These are phyloP conservation scores for Mya arenaria DNA, from an alignment of 1,140 invertebrate species.

Conservation along the genomic window DNA sequence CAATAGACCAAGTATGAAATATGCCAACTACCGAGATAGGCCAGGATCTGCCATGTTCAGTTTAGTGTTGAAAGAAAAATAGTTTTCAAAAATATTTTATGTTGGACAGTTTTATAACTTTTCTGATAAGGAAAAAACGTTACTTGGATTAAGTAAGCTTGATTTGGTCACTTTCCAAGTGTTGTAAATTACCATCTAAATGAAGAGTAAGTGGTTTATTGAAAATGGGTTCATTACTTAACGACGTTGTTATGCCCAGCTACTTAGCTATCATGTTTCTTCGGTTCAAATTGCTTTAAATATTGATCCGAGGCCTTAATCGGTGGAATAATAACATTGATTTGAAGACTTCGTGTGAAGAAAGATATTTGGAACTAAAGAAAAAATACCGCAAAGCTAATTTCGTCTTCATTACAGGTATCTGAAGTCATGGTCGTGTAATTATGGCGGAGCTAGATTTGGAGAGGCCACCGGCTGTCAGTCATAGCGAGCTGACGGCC, in stretches of 20 bases:
- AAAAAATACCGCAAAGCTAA: slow-evolving; percentile 10
- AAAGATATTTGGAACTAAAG: slow-evolving; percentile 20
- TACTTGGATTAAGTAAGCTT: not conserved
- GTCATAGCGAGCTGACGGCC: slow-evolving; percentile 33
- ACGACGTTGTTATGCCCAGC: slow-evolving; percentile 22
- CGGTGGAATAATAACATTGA: slow-evolving; percentile 1
- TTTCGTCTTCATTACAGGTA: slow-evolving; percentile 33
- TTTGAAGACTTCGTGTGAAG: not conserved
- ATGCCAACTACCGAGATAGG: too few species aligned
- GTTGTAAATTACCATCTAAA: slow-evolving; percentile 11
- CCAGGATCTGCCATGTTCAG: too few species aligned
- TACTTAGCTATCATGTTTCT: slow-evolving; percentile 1
- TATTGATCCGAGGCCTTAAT: slow-evolving; percentile 5
- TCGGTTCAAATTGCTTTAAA: slow-evolving; percentile 25
- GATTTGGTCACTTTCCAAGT: slow-evolving; percentile 32
- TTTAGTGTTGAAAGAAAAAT: too few species aligned
- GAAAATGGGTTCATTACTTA: slow-evolving; percentile 21
- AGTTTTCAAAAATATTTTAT: not conserved
- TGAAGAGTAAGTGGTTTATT: not conserved
- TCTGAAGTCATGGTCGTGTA: not conserved
- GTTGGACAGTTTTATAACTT: not conserved
- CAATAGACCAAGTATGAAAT: not conserved
- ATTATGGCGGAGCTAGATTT: slow-evolving; percentile 40
- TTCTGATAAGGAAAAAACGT: not conserved
- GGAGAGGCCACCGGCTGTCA: slow-evolving; percentile 26